Percentiles rank a stretch among this genome's conserved stretches.
These are phyloP conservation scores for Chymomyza caudatula DNA, from an alignment of 2,888 invertebrate genomes.

Conservation along the genomic window DNA sequence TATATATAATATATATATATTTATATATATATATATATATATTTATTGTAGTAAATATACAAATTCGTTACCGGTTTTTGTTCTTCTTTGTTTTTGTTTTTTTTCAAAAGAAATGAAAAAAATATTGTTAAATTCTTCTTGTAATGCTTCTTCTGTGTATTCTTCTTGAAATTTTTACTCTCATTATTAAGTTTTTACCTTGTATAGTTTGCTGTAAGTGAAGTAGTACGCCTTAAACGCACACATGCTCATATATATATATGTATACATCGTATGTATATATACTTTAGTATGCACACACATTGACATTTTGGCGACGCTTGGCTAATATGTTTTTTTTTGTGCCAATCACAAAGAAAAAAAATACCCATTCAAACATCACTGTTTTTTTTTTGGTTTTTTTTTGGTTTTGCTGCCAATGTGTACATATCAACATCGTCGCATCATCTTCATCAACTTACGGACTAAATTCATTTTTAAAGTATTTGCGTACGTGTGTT, in stretches of 20 bases:
- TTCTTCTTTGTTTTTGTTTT: slow-evolving; percentile 16
- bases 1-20: slow-evolving; percentile 22
- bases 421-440: not conserved
- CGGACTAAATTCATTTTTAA: slow-evolving; percentile 20
- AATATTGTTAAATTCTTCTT: slow-evolving; percentile 60
- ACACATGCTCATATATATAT: slow-evolving; percentile 1
- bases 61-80: slow-evolving; percentile 69
- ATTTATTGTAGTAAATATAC: slow-evolving; percentile 61
- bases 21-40: slow-evolving; percentile 24
- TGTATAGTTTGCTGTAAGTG: slow-evolving; percentile 71
- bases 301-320: slow-evolving; percentile 39
- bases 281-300: slow-evolving; percentile 43
- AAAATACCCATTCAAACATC: not conserved
- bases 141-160: slow-evolving; percentile 61
- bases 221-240: slow-evolving; percentile 51
- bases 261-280: slow-evolving; percentile 35
- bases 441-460: slow-evolving; percentile 31
- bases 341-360: not conserved
- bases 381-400: not conserved
- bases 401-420: not conserved
- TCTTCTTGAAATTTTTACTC: slow-evolving; percentile 27
- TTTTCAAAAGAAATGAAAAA: slow-evolving; percentile 61
- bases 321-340: not conserved
- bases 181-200: slow-evolving; percentile 43
- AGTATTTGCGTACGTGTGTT: slow-evolving; percentile 43